Conservation (phyloP, 2,113 vertebrate genomes). For the Nerophis lumbriciformis region DNA sequence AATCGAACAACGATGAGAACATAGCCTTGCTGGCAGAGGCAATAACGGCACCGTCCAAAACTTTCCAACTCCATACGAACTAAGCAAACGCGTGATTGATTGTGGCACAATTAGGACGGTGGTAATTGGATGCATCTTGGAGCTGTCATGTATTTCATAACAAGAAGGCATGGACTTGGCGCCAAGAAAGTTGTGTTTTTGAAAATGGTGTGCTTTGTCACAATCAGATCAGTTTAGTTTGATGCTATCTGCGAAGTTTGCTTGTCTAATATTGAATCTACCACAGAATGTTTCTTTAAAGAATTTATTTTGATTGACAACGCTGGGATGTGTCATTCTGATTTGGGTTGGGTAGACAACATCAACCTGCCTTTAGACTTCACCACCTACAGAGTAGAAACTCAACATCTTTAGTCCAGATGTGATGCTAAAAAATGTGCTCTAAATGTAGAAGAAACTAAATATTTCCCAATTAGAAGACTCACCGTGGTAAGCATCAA, state of each 20-base stretch:
- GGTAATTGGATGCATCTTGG: constrained; percentile 10
- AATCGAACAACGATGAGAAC: not conserved
- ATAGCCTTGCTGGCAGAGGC: constrained; percentile 3
- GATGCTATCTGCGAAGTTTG: not conserved
- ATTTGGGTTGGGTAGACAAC: constrained; percentile 44
- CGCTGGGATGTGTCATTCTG: constrained; percentile 18
- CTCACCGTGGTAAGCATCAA: constrained; percentile 28
- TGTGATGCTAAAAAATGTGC: constrained; percentile 25
- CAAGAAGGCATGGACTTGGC: constrained; percentile 4
- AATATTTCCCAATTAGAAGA: constrained; percentile 36
- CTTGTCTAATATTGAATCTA: not conserved
- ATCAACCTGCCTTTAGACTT: constrained; percentile 34
- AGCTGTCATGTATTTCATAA: constrained; percentile 11
- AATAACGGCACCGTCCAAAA: constrained; percentile 3
- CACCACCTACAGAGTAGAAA: constrained; percentile 15
- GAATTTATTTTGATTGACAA: constrained; percentile 18
- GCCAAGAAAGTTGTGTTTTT: constrained; percentile 1
- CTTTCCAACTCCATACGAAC: constrained; percentile 3
- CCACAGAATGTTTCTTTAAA: not conserved
- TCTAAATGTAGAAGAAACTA: constrained; percentile 33
- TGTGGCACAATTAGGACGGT: constrained; percentile 10
- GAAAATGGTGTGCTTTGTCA: not conserved
- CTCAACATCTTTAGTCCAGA: constrained; percentile 54
- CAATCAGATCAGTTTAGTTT: constrained; percentile 7
- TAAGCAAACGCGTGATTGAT: constrained; percentile 8